Percentiles rank a stretch among this genome's conserved stretches.
Evolutionary conservation across 2,888 invertebrate genomes (phyloP).

Genomic region (Thymelicus lineola): DNA sequence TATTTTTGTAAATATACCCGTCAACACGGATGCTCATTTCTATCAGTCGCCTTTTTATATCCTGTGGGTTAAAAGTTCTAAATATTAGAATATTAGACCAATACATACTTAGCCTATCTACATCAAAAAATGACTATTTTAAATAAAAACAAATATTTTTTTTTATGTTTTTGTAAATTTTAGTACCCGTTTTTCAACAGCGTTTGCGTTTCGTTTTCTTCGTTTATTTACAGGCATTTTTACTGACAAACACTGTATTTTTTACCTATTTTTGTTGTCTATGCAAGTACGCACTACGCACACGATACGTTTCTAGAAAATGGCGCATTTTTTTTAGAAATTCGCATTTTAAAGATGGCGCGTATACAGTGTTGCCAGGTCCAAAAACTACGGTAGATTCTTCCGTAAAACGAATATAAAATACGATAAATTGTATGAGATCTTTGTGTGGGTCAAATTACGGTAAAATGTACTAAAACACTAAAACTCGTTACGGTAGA

Average conservation of each 20-base stretch:
- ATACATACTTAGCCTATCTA: too few species aligned
- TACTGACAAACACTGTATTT: not conserved
- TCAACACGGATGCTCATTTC: constrained; percentile 62
- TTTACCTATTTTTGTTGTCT: too few species aligned
- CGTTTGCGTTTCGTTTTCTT: not conserved
- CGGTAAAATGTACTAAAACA: too few species aligned
- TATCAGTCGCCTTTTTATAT: constrained; percentile 52
- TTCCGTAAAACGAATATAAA: too few species aligned
- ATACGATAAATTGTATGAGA: too few species aligned
- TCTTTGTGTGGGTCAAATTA: too few species aligned
- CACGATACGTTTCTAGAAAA: not conserved
- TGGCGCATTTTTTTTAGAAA: not conserved
- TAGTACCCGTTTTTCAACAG: constrained; percentile 10
- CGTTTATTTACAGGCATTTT: constrained; percentile 20
- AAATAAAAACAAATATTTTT: too few species aligned
- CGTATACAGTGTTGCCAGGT: not conserved
- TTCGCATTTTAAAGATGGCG: not conserved
- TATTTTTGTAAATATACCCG: constrained; percentile 61
- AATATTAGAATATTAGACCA: not conserved
- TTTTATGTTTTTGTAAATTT: not conserved
- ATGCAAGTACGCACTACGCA: too few species aligned
- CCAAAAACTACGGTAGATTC: too few species aligned
- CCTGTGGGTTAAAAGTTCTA: not conserved
- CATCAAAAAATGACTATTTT: too few species aligned
- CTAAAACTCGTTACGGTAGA: too few species aligned